Conservation (phyloP, 2,113 vertebrate genomes). For the Oncorhynchus mykiss region DNA sequence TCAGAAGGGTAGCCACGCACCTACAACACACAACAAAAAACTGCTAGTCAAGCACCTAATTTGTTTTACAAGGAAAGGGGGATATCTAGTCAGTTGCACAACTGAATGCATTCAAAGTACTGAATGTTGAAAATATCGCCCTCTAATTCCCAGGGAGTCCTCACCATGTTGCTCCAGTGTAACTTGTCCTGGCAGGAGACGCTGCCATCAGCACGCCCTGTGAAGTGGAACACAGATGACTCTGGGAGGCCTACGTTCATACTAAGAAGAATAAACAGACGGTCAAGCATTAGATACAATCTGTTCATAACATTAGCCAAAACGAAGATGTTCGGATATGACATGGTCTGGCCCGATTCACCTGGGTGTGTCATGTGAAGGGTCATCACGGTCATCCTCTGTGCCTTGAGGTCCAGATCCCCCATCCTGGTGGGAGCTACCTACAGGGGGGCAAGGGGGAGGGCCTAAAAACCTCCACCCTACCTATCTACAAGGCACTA, state of each 20-base stretch:
- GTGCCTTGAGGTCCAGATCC: slow-evolving; percentile 5
- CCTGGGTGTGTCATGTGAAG: not conserved
- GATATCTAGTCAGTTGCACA: not conserved
- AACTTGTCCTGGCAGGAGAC: slow-evolving; percentile 12
- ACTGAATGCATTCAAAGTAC: not conserved
- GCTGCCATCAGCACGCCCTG: not conserved
- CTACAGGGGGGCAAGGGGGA: slow-evolving; percentile 5
- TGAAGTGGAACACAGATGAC: slow-evolving; percentile 20
- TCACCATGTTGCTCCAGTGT: slow-evolving; percentile 22
- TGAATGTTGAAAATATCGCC: not conserved
- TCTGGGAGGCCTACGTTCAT: slow-evolving; percentile 4
- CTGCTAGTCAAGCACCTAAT: not conserved
- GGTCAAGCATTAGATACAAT: not conserved
- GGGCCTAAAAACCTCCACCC: not conserved
- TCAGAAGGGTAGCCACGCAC: slow-evolving; percentile 2
- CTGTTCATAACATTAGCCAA: not conserved
- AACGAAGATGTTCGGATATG: not conserved
- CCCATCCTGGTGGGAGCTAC: slow-evolving; percentile 14
- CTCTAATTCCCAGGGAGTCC: not conserved
- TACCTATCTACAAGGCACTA: not conserved
- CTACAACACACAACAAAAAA: slow-evolving; percentile 3
- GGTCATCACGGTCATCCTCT: not conserved
- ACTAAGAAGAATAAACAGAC: slow-evolving; percentile 2
- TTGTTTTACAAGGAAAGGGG: too few species aligned
- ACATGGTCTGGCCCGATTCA: not conserved